Evolutionary conservation across 2,113 vertebrate species (phyloP).

Genomic region (Oostethus manadensis): DNA sequence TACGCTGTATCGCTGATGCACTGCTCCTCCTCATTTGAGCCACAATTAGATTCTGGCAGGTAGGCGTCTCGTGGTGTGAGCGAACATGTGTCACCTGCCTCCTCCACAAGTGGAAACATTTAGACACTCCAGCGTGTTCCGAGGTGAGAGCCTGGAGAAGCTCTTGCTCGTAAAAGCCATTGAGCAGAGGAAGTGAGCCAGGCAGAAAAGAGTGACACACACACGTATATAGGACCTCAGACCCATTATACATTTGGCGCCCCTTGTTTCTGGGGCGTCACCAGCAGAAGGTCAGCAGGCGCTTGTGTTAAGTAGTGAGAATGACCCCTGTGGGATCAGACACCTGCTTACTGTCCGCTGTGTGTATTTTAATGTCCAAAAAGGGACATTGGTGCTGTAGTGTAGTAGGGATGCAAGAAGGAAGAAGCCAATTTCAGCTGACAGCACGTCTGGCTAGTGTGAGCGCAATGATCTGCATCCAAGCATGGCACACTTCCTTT

Average conservation of each 20-base stretch:
- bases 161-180: constrained; percentile 69
- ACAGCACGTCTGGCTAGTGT: too few relatives aligned
- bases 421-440: too few relatives aligned
- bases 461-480: too few relatives aligned
- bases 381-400: too few relatives aligned
- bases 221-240: constrained; percentile 57
- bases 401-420: too few relatives aligned
- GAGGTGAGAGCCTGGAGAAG: constrained; percentile 67
- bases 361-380: too few relatives aligned
- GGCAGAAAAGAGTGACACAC: constrained; percentile 56
- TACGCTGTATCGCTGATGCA: constrained; percentile 31
- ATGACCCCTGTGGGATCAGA: too few relatives aligned
- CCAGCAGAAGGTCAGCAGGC: background rate
- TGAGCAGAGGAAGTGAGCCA: constrained; percentile 65
- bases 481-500: too few relatives aligned
- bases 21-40: constrained; percentile 20
- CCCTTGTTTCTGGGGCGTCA: background rate
- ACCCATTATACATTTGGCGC: constrained; percentile 25
- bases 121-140: constrained; percentile 66
- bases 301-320: background rate
- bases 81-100: constrained; percentile 65
- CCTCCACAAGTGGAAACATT: constrained; percentile 69
- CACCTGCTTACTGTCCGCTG: too few relatives aligned
- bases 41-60: constrained; percentile 46
- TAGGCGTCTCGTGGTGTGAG: constrained; percentile 48